Evolutionary conservation across 2,888 invertebrate species (phyloP).

Genomic region (Drosophila pullipes): DNA sequence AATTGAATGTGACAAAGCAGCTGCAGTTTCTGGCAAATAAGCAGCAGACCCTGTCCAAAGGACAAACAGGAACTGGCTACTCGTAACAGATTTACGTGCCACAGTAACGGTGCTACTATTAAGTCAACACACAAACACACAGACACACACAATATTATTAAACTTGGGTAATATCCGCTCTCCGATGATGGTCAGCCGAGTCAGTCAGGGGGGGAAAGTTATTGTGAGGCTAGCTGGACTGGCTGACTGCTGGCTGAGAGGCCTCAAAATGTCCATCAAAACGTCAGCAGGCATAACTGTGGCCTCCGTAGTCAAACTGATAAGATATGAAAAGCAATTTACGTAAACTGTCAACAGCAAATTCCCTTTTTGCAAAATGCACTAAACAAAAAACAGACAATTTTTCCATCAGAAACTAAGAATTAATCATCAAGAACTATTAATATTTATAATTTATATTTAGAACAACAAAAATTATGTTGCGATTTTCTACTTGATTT

Average conservation of each 20-base stretch:
- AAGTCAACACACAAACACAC: slow-evolving; percentile 20
- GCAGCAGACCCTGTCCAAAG: slow-evolving; percentile 15
- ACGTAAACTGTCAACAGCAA: slow-evolving; percentile 77
- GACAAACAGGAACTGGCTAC: slow-evolving; percentile 11
- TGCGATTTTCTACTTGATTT: neutral
- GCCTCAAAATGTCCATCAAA: slow-evolving; percentile 72
- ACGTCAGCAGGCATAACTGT: slow-evolving; percentile 68
- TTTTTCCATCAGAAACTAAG: neutral
- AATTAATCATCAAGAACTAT: neutral
- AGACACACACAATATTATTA: slow-evolving; percentile 44
- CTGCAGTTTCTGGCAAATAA: slow-evolving; percentile 16
- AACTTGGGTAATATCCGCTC: slow-evolving; percentile 67
- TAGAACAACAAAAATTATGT: neutral
- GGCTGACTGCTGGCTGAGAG: slow-evolving; percentile 11
- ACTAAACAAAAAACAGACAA: neutral
- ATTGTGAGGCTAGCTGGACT: neutral
- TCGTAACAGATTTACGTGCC: slow-evolving; percentile 38
- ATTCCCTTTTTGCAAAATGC: slow-evolving; percentile 49
- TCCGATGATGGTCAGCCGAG: slow-evolving; percentile 27
- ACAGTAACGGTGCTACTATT: slow-evolving; percentile 14
- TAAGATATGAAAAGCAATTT: slow-evolving; percentile 77
- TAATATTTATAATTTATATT: neutral
- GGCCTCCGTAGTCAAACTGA: slow-evolving; percentile 47
- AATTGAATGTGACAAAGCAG: slow-evolving; percentile 40
- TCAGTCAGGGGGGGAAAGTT: neutral